Conservation (phyloP, 2,888 invertebrate species). For the Metallyticus violacea region DNA sequence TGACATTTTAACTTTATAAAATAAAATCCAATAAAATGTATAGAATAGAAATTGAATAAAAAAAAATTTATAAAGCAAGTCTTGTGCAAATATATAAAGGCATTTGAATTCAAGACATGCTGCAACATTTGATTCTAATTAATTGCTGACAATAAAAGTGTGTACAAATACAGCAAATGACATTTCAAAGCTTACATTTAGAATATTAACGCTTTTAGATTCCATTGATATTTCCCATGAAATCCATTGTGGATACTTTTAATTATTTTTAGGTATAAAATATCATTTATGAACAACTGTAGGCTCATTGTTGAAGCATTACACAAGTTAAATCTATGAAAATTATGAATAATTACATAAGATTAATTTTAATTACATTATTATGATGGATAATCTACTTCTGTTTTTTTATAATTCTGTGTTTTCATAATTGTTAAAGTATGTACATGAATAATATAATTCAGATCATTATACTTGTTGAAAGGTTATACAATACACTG, state of each 20-base stretch:
- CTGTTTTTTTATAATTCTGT: no score
- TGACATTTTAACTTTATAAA: not conserved
- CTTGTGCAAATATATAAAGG: not conserved
- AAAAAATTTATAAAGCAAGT: no score
- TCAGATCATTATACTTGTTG: not conserved
- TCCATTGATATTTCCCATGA: not conserved
- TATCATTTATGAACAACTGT: not conserved
- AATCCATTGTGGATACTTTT: not conserved
- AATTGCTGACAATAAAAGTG: not conserved
- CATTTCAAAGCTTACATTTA: not conserved
- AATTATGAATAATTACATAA: not conserved
- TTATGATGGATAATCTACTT: not conserved
- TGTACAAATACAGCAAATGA: not conserved
- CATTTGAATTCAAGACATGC: not conserved
- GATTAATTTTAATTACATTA: not conserved
- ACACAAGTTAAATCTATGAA: not conserved
- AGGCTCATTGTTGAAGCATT: not conserved
- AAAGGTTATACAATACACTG: no score
- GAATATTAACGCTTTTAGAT: not conserved
- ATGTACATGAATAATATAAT: not conserved
- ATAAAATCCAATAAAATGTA: not conserved
- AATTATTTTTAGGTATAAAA: not conserved
- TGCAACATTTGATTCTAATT: not conserved
- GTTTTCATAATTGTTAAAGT: no score
- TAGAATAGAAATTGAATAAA: not conserved